phyloP scores from a whole-genome alignment of 2,888 invertebrate genomes.

The Aporophyla nigra region DNA sequence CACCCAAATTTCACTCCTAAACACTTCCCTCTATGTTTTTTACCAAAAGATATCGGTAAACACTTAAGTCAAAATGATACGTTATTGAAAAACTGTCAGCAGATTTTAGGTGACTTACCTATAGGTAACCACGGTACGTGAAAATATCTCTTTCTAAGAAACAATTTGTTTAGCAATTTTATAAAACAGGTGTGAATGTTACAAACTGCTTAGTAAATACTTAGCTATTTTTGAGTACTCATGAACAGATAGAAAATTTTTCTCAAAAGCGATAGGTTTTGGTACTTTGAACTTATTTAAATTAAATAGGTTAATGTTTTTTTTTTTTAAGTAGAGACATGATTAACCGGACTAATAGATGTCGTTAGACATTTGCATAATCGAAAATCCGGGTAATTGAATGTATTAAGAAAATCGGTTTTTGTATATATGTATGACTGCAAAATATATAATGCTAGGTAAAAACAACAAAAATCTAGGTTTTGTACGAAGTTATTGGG shows the following conservation, averaged over 20 bases:
- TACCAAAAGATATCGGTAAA: neutral
- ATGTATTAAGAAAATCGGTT: no score
- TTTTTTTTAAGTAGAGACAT: neutral
- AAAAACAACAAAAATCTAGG: no score
- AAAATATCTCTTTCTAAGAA: slow-evolving; percentile 8
- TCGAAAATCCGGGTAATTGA: no score
- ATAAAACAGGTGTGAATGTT: slow-evolving; percentile 17
- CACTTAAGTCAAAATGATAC: neutral
- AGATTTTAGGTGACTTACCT: neutral
- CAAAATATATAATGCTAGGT: no score
- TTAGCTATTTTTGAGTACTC: slow-evolving; percentile 4
- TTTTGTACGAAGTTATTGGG: no score
- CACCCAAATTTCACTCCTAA: neutral
- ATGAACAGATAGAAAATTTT: neutral
- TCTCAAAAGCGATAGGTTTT: neutral
- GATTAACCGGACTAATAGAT: no score
- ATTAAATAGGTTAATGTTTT: neutral
- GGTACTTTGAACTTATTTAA: neutral
- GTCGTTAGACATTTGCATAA: no score
- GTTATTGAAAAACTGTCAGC: neutral
- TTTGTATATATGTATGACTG: no score
- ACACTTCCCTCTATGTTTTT: neutral
- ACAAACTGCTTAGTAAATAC: slow-evolving; percentile 7
- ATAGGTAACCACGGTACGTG: neutral
- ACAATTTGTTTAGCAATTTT: slow-evolving; percentile 34